Evolutionary conservation across 2,113 vertebrate genomes (phyloP).

Genomic region (Ia io): DNA sequence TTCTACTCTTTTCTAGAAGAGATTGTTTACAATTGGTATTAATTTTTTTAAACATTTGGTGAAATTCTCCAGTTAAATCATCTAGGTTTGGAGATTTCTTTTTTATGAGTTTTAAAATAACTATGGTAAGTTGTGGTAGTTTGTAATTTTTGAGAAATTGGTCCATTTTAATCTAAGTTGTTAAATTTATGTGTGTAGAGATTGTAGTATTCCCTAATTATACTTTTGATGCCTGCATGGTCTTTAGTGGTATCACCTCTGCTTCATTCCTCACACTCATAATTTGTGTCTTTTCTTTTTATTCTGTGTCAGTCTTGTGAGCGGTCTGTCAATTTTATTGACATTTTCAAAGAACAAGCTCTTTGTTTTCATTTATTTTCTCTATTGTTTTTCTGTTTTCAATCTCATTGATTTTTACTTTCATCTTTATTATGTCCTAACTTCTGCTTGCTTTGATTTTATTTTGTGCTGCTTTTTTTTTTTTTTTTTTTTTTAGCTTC

Average conservation of each 20-base stretch:
- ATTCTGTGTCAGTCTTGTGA: neutral
- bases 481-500: neutral
- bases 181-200: neutral
- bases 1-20: neutral
- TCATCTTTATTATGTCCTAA: neutral
- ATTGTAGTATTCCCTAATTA: neutral
- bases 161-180: neutral
- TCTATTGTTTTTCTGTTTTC: neutral
- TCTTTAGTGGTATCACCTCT: neutral
- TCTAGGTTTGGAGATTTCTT: neutral
- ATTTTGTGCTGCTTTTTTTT: neutral
- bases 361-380: constrained; percentile 24
- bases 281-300: neutral
- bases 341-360: neutral
- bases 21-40: neutral
- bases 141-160: neutral
- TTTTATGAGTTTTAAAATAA: neutral
- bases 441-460: neutral
- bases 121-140: neutral
- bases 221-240: neutral
- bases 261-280: neutral
- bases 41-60: constrained; percentile 2
- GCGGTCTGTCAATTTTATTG: neutral
- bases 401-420: neutral
- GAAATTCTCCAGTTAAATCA: neutral